Base-by-base conservation (phyloP, 2,797 vertebrate species). In the Geotria australis region DNA sequence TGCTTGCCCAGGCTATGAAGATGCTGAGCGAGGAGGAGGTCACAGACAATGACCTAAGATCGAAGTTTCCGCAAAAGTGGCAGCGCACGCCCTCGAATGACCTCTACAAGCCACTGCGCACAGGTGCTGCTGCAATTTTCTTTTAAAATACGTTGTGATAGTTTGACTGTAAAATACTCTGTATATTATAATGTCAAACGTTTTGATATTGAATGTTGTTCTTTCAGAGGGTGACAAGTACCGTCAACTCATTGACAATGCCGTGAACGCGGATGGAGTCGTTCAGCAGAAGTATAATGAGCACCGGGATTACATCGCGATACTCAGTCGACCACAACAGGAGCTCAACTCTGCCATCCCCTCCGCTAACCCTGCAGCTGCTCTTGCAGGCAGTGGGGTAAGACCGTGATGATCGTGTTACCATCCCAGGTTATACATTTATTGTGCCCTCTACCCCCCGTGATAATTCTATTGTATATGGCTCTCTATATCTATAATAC, bases 11-110 rank as follows among this genome's bases (percentile, higher is more conserved):
- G 85, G 82, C 91, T 56, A 66, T 96, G 60, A 84, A 83, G 66
- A 76, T 96, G 68, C 67, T 98, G 67, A 73, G 85, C 59, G 77
- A 82, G 61, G 91, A 98, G 66, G 88, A 94, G 71, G 62, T 75
- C 3, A 94, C 85, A 13, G 91, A 98, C 71, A 91, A 74, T 51
- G 89, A 98, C 47, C 72, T 98, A 63, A 70, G 78, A 70, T 65
- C 74, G 59, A 98, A 98, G 71, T 98, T 98, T 68, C 91, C 70
- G 66, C 84, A 94, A 59, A 83, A 88, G 60, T 98, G 91, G 91
- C 84, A 80, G 73, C 78, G 91, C 69, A 98, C 86, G 1, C 74
- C 85, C 7, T 98, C 91, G 62, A 82, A 67, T 61, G 89, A 96
- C 8, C 80, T 96, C 9, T 98, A 98, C 62, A 96, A 88, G 64